Base-by-base conservation (phyloP, 2,113 vertebrate species). In the Triplophysa siluroides region DNA sequence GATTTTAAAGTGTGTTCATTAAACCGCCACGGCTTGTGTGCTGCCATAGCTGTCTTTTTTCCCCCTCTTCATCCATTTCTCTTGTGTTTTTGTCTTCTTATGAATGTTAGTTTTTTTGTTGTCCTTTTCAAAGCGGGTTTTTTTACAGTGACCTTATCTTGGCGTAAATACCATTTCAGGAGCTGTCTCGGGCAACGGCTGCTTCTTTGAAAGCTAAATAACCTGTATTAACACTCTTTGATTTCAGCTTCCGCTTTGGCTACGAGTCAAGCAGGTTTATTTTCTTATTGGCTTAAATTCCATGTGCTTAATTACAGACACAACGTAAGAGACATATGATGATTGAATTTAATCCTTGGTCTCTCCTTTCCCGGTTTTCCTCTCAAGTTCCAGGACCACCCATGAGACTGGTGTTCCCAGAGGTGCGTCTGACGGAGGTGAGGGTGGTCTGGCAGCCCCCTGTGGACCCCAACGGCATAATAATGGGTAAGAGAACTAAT, bases 371-470 rank as follows among this genome's bases (percentile, higher is more conserved):
- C 33, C 33, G 33, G 1, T 38, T 38, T 38, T 81, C 33, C 75
- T 52, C 38, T 76, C 71, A 79, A 66, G 97, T 95, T 74, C 97
- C 97, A 0, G 96, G 96, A 4, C 95, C 96, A 0, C 94, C 96
- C 0, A 92, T 96, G 86, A 93, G 96, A 85, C 88, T 98, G 89
- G 93, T 98, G 86, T 98, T 98, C 90, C 96, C 97, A 0, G 96
- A 98, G 84, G 96, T 98, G 85, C 93, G 94, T 75, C 88, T 97
- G 71, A 94, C 92, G 0, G 96, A 97, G 0, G 92, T 97, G 5
- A 90, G 94, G 67, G 95, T 97, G 54, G 93, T 98, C 13, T 98
- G 97, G 97, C 96, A 97, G 86, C 95, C 96, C 0, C 97, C 97
- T 0, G 91, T 94, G 73, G 93, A 96, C 77, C 95, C 96, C 83